A percentile compares a stretch with the other conserved stretches of the same genome.
Conservation (phyloP, 1,140 invertebrate genomes). For the Camponotus vicinus region DNA sequence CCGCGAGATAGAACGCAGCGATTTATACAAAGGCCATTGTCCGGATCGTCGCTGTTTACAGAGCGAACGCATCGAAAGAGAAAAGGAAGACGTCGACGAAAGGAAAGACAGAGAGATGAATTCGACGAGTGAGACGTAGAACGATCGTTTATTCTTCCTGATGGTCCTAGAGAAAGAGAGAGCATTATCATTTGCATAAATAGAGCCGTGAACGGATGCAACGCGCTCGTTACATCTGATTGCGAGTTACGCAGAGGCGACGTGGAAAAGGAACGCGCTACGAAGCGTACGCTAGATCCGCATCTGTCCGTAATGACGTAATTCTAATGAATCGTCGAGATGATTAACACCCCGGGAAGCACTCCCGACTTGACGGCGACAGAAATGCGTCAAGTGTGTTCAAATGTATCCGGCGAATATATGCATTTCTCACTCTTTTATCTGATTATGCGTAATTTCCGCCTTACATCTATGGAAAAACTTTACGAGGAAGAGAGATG, state of each 20-base stretch:
- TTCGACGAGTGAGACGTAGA: neutral
- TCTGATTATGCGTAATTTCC: neutral
- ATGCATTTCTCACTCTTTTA: neutral
- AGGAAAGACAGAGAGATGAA: neutral
- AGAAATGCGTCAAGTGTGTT: neutral
- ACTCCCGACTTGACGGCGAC: neutral
- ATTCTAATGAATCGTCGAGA: conserved; percentile 2
- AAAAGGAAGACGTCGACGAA: neutral
- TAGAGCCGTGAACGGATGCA: neutral
- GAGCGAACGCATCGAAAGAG: neutral
- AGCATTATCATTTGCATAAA: conserved; percentile 22
- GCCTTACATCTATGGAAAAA: neutral
- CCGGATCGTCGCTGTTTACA: conserved; percentile 44
- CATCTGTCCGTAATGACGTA: conserved; percentile 35
- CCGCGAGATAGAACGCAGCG: neutral
- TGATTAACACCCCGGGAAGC: neutral
- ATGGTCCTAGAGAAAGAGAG: neutral
- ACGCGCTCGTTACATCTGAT: neutral
- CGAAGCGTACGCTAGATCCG: neutral
- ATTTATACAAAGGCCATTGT: conserved; percentile 38
- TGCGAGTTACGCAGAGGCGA: neutral
- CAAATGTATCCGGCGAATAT: neutral
- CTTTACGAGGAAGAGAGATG: neutral
- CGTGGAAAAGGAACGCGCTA: neutral
- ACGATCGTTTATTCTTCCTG: conserved; percentile 5